These are phyloP conservation scores for Coptodon bakossiorum DNA, from an alignment of 2,113 vertebrate genomes.

Conservation along the genomic window DNA sequence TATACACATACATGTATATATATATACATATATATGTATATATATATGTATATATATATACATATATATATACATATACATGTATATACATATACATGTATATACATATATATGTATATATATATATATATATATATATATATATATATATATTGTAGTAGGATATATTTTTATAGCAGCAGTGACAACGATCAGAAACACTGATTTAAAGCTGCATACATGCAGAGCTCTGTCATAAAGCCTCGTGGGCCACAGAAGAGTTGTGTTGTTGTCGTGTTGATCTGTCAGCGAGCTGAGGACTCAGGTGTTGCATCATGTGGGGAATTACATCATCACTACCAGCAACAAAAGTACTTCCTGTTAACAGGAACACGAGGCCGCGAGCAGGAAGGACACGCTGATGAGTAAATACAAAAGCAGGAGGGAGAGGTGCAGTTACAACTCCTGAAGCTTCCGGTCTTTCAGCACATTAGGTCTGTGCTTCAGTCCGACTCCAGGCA, in stretches of 20 bases:
- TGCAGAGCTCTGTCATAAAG: not conserved
- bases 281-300: not conserved
- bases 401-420: not conserved
- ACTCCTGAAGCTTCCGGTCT: not conserved
- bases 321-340: not conserved
- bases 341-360: constrained; percentile 1
- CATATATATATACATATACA: rapidly evolving
- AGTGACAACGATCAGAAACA: not conserved
- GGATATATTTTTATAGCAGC: not conserved
- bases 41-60: no score
- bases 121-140: no score
- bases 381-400: not conserved
- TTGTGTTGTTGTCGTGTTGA: not conserved
- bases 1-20: no score
- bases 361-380: not conserved
- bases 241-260: not conserved
- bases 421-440: not conserved
- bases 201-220: not conserved
- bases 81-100: rapidly evolving
- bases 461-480: not conserved
- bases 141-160: not conserved
- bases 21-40: no score
- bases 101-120: no score
- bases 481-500: not conserved
- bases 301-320: not conserved